phyloP scores from a whole-genome alignment of 2,888 invertebrate genomes.

The Phymatocera aterrima region DNA sequence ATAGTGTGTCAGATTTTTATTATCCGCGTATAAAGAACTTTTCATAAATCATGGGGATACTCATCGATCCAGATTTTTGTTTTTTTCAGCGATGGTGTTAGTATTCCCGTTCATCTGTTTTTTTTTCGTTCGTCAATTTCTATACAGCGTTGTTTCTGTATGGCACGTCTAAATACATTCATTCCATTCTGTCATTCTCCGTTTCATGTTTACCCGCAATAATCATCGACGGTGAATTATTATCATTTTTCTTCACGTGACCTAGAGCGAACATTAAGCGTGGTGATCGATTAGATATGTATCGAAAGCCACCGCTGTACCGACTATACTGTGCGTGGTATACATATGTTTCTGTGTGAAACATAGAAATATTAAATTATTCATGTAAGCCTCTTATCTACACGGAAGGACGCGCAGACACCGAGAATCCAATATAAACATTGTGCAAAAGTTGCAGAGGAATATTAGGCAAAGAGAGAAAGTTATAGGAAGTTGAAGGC shows the following conservation, averaged over 20 bases:
- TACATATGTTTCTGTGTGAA: too few species aligned
- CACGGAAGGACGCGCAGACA: neutral
- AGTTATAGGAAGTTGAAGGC: neutral
- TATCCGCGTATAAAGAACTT: neutral
- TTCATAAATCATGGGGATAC: neutral
- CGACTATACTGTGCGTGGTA: too few species aligned
- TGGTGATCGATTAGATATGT: neutral
- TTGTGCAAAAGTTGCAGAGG: neutral
- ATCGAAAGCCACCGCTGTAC: neutral
- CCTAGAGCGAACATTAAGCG: neutral
- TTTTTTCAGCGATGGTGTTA: neutral
- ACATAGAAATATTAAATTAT: constrained; percentile 20
- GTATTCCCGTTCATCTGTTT: neutral
- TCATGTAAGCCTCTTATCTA: constrained; percentile 10
- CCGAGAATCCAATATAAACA: too few species aligned
- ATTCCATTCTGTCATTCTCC: neutral
- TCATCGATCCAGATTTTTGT: neutral
- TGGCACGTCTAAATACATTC: neutral
- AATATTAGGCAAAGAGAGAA: too few species aligned
- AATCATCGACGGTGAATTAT: neutral
- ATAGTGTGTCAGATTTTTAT: neutral
- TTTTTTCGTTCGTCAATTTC: neutral
- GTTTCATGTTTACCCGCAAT: neutral
- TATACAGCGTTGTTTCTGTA: too few species aligned
- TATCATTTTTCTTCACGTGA: neutral